Conservation (phyloP, 2,888 invertebrate species). For the Uloborus plumipes region DNA sequence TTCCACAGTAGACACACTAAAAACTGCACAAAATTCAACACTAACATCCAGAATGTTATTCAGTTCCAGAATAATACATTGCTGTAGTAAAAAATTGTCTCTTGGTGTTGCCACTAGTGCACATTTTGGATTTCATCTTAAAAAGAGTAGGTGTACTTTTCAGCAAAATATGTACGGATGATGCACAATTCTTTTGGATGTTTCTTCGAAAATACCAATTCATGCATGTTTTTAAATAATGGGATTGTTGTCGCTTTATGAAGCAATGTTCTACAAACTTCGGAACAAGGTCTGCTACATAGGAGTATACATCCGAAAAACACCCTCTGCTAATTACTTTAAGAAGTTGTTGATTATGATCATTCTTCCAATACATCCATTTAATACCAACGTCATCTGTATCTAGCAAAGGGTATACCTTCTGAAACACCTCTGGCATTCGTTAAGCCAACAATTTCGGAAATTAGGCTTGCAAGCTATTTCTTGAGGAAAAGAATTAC, state of each 20-base stretch:
- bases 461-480: not conserved
- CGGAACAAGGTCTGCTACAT: not conserved
- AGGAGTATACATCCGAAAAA: no score
- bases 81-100: not conserved
- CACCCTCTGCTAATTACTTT: not conserved
- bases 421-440: not conserved
- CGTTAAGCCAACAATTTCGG: not conserved
- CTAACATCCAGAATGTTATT: not conserved
- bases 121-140: conserved; percentile 18
- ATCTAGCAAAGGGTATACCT: not conserved
- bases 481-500: not conserved
- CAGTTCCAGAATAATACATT: not conserved
- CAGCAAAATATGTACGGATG: not conserved
- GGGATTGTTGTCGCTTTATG: not conserved
- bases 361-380: not conserved
- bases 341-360: not conserved
- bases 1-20: no score
- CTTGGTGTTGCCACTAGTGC: conserved; percentile 6
- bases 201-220: not conserved
- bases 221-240: not conserved
- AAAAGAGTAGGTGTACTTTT: conserved; percentile 5
- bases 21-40: not conserved
- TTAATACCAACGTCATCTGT: not conserved
- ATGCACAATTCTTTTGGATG: not conserved
- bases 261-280: not conserved